A percentile compares a stretch with the other conserved stretches of the same genome.
phyloP scores from a whole-genome alignment of 2,888 invertebrate genomes.

The Tenthredo notha region DNA sequence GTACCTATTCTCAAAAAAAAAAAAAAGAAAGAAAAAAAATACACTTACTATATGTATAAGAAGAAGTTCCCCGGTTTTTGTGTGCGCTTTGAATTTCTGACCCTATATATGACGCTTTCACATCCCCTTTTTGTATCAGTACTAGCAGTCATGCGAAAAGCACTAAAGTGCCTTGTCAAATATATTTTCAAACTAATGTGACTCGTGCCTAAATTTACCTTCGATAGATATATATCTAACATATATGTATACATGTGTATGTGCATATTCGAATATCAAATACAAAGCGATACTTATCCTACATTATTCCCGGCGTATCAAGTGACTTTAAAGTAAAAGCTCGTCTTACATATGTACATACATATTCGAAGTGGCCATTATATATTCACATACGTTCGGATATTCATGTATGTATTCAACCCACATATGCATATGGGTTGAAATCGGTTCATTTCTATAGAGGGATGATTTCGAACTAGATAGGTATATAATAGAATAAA shows the following conservation, averaged over 20 bases:
- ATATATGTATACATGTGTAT: no score
- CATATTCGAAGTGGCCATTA: neutral
- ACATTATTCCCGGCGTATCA: slow-evolving; percentile 2
- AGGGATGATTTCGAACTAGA: neutral
- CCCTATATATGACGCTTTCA: neutral
- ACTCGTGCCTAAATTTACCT: neutral
- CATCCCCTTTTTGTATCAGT: neutral
- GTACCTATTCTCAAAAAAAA: neutral
- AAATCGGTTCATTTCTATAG: slow-evolving; percentile 28
- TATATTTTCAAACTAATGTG: neutral
- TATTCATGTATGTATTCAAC: neutral
- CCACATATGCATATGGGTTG: neutral
- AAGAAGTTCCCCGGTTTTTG: neutral
- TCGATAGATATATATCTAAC: neutral
- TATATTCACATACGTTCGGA: neutral
- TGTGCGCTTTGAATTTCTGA: slow-evolving; percentile 30
- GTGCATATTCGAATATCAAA: slow-evolving; percentile 17
- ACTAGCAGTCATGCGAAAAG: slow-evolving; percentile 26
- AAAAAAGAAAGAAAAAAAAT: neutral
- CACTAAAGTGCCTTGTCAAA: slow-evolving; percentile 10
- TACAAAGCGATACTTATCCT: neutral
- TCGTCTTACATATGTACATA: neutral
- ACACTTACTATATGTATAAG: neutral
- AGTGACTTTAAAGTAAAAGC: neutral
- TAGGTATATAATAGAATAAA: slow-evolving; percentile 22